A percentile compares a stretch with the other conserved stretches of the same genome.
phyloP scores from a whole-genome alignment of 2,113 vertebrate genomes.

The Chaetops frenatus region DNA sequence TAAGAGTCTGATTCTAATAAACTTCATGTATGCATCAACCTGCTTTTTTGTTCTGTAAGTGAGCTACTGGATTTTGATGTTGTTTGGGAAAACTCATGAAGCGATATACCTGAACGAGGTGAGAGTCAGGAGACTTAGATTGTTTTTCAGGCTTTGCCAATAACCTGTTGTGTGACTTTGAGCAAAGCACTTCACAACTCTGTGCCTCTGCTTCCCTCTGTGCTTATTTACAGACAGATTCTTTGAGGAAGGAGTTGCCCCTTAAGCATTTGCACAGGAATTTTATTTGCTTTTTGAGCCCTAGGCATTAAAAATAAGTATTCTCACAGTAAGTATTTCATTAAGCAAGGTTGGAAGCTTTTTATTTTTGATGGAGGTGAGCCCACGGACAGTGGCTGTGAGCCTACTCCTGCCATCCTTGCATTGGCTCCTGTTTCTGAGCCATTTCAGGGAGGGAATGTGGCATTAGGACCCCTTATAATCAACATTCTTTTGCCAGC shows the following conservation, averaged over 20 bases:
- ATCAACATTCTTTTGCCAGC: not conserved
- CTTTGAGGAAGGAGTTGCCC: not conserved
- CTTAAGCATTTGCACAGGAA: not conserved
- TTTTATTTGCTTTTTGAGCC: not conserved
- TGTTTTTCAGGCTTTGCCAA: not conserved
- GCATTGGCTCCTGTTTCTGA: not conserved
- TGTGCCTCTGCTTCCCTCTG: not conserved
- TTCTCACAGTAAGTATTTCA: not conserved
- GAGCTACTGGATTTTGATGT: not conserved
- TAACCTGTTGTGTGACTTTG: not conserved
- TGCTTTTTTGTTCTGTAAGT: not conserved
- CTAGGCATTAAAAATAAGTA: not conserved
- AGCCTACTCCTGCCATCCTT: not conserved
- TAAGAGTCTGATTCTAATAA: not conserved
- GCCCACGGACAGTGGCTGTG: not conserved
- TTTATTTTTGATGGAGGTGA: conserved; percentile 14
- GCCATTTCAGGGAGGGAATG: not conserved
- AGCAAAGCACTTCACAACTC: not conserved
- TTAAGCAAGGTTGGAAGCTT: not conserved
- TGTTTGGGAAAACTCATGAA: not conserved
- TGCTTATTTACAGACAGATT: not conserved
- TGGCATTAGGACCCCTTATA: not conserved
- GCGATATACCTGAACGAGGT: not conserved
- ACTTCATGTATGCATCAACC: not conserved
- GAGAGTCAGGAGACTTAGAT: not conserved